Base-by-base conservation (phyloP, 2,797 vertebrate species). In the Stomatorhinus walkeri region DNA sequence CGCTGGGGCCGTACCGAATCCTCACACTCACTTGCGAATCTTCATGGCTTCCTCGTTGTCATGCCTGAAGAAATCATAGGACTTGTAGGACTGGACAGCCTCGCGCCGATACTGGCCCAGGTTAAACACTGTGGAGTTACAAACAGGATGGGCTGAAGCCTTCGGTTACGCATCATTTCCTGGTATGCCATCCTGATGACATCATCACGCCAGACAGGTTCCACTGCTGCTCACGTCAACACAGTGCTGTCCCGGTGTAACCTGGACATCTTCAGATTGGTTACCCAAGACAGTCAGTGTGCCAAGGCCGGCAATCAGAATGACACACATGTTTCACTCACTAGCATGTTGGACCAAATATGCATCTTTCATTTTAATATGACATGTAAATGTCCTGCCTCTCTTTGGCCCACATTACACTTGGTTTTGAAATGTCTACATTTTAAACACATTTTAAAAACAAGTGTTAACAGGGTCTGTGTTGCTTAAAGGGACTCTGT, bases 1-100 rank as follows among this genome's bases (percentile, higher is more conserved):
- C 2, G 3, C 14, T 12, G 49, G 28, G 24, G 24, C 22, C 24
- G 19, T 2, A 24, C 22, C 24, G 2, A 64, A 88, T 46, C 49
- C 9, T 10, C 7, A 6, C 51, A 95, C 98, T 96, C 92, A 99
- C 98, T 96, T 99, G 90, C 98, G 96, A 92, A 99, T 99, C 93
- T 95, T 97, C 98, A 99, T 99, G 92, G 98, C 98, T 90, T 98
- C 97, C 61, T 97, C 95, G 0, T 99, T 99, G 94, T 99, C 98
- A 0, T 99, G 98, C 56, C 98, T 96, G 94, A 99, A 99, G 95
- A 99, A 99, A 90, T 99, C 97, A 0, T 98, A 99, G 88, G 98
- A 99, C 88, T 99, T 98, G 90, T 99, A 99, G 1, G 98, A 94
- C 91, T 96, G 96, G 89, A 99, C 98, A 0, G 98, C 98, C 92